phyloP scores from a whole-genome alignment of 1,140 invertebrate genomes.

The Drosophila lacteicornis region DNA sequence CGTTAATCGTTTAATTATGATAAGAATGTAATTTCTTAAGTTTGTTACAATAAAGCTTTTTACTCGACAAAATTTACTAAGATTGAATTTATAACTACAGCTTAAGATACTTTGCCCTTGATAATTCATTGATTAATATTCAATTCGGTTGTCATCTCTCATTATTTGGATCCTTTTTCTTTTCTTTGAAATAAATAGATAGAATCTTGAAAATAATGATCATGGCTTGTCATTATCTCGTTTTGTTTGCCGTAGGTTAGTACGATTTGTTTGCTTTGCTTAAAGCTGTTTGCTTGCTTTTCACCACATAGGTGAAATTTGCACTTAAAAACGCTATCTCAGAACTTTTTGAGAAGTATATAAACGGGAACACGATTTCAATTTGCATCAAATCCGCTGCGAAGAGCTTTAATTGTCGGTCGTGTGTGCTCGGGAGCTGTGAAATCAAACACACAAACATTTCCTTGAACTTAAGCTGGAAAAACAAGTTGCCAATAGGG shows the following conservation, averaged over 20 bases:
- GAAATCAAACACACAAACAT: not conserved
- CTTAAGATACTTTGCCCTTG: too few species aligned
- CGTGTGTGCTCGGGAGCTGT: not conserved
- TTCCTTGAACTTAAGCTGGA: conserved; percentile 19
- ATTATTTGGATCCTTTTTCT: not conserved
- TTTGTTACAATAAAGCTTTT: not conserved
- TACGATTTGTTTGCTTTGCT: not conserved
- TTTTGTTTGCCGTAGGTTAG: not conserved
- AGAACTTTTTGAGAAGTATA: conserved; percentile 27
- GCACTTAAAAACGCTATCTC: conserved; percentile 11
- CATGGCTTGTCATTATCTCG: not conserved
- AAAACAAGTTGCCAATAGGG: conserved; percentile 4
- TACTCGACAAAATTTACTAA: not conserved
- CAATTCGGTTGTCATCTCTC: not conserved
- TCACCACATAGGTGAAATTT: conserved; percentile 12
- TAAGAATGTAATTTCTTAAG: conserved; percentile 3
- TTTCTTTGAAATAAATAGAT: not conserved
- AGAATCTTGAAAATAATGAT: conserved; percentile 6
- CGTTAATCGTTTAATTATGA: not conserved
- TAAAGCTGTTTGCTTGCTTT: not conserved
- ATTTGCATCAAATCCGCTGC: conserved; percentile 16
- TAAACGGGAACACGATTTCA: conserved; percentile 15
- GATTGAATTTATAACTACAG: too few species aligned
- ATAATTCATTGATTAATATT: not conserved
- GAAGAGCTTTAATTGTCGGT: conserved; percentile 46